A percentile compares a stretch with the other conserved stretches of the same genome.
These are phyloP conservation scores for Eurystomus glaucurus DNA, from an alignment of 2,797 vertebrate species.

Conservation along the genomic window DNA sequence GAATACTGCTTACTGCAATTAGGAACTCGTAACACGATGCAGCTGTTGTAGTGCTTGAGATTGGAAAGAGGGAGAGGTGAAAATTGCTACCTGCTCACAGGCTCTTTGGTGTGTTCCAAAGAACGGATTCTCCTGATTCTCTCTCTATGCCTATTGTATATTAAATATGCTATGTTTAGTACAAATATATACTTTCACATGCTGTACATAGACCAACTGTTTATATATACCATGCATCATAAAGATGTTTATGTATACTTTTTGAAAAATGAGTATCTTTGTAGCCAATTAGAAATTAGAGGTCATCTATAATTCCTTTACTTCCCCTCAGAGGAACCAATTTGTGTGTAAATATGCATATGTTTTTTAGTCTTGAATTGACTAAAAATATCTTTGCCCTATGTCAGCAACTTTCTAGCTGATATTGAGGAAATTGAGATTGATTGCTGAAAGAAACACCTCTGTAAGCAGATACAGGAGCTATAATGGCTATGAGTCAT, in stretches of 20 bases:
- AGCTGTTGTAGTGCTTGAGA: neutral
- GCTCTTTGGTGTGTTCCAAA: neutral
- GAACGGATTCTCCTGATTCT: neutral
- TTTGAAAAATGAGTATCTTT: neutral
- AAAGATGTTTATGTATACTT: neutral
- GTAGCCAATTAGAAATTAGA: neutral
- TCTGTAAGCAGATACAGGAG: conserved; percentile 44
- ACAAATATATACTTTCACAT: neutral
- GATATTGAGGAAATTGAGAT: conserved; percentile 67
- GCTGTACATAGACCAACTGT: neutral
- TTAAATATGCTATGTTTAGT: neutral
- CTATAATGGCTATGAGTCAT: conserved; percentile 5
- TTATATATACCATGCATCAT: neutral
- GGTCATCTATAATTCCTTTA: conserved; percentile 34
- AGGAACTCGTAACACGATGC: neutral
- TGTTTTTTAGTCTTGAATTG: conserved; percentile 33
- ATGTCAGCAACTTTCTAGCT: conserved; percentile 59
- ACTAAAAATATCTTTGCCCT: conserved; percentile 46
- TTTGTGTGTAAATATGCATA: conserved; percentile 45
- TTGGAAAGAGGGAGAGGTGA: neutral
- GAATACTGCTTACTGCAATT: neutral
- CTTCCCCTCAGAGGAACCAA: conserved; percentile 43
- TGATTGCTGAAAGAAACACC: neutral
- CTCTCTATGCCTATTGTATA: neutral
- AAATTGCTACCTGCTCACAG: neutral